A percentile compares a stretch with the other conserved stretches of the same genome.
Evolutionary conservation across 2,113 vertebrate species (phyloP).

Genomic region (Oryzias woworae): DNA sequence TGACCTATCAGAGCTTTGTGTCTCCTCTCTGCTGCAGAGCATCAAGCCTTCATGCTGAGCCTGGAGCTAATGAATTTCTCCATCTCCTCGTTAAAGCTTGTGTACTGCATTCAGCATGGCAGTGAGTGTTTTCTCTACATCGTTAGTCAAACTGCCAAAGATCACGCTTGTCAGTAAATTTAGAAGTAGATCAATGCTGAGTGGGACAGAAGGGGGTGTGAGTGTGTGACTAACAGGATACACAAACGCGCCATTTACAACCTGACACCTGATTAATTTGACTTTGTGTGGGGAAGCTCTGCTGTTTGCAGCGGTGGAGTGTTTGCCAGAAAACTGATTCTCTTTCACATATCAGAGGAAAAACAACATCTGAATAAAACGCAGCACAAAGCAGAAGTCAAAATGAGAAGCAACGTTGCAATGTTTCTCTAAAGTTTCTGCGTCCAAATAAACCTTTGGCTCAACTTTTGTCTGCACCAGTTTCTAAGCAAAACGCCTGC

Average conservation of each 20-base stretch:
- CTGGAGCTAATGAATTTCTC: not conserved
- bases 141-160: not conserved
- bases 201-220: not conserved
- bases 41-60: not conserved
- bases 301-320: too few species aligned
- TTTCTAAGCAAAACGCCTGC: too few species aligned
- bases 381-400: too few species aligned
- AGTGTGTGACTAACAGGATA: not conserved
- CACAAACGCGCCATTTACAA: not conserved
- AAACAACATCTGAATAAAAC: too few species aligned
- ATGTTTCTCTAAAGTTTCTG: too few species aligned
- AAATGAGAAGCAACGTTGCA: too few species aligned
- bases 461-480: too few species aligned
- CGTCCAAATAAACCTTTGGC: too few species aligned
- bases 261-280: not conserved
- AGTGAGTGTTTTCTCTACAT: not conserved
- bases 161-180: not conserved
- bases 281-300: not conserved
- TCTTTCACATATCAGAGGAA: too few species aligned
- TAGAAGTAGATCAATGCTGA: not conserved
- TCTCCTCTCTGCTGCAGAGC: not conserved
- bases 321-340: too few species aligned
- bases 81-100: not conserved
- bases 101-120: not conserved
- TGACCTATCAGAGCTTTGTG: too few species aligned